Evolutionary conservation across 1,140 invertebrate species (phyloP).

Genomic region (Zaprionus gabonicus): DNA sequence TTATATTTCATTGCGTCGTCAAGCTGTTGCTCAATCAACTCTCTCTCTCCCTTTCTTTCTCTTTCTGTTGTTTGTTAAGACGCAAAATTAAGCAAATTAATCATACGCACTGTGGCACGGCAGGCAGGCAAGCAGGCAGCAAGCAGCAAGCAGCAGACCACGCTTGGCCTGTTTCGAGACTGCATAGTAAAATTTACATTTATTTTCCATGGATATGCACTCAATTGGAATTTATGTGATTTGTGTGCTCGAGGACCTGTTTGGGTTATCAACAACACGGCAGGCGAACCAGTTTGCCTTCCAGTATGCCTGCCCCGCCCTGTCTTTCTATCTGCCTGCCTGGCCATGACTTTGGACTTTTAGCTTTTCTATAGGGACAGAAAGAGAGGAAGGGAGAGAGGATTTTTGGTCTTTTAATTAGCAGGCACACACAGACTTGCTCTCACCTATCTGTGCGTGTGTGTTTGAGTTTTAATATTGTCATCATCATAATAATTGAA

Average conservation of each 20-base stretch:
- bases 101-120: constrained; percentile 69
- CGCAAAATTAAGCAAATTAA: constrained; percentile 69
- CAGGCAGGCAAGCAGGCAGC: background rate
- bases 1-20: background rate
- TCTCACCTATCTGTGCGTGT: constrained; percentile 17
- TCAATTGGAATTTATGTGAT: constrained; percentile 84
- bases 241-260: constrained; percentile 81
- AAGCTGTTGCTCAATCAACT: background rate
- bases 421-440: constrained; percentile 32
- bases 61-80: constrained; percentile 9
- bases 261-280: constrained; percentile 81
- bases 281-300: constrained; percentile 44
- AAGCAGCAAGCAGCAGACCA: constrained; percentile 12
- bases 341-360: constrained; percentile 74
- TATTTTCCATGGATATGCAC: constrained; percentile 75
- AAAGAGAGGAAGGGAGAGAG: constrained; percentile 5
- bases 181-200: constrained; percentile 81
- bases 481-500: constrained; percentile 79
- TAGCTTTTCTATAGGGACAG: constrained; percentile 47
- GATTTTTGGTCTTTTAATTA: constrained; percentile 74
- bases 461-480: constrained; percentile 60
- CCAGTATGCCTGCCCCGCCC: constrained; percentile 1
- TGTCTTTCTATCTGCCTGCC: background rate
- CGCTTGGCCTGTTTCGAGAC: constrained; percentile 21
- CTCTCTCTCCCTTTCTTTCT: background rate